These are phyloP conservation scores for Pelmatolapia mariae DNA, from an alignment of 2,113 vertebrate genomes.

Conservation along the genomic window DNA sequence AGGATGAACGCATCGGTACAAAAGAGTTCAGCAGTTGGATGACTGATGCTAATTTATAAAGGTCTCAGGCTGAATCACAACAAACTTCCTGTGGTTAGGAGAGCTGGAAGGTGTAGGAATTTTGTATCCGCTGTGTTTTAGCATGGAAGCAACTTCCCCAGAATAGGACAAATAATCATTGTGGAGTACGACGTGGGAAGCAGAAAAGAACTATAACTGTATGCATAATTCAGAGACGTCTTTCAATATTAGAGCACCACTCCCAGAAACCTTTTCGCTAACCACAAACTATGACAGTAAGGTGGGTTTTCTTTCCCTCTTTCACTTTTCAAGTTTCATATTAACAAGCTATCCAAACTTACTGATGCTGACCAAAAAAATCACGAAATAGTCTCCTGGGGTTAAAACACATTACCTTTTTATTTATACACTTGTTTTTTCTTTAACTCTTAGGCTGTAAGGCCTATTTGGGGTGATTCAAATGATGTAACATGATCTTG, in stretches of 20 bases:
- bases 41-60: not conserved
- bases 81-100: not conserved
- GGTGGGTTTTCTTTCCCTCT: conserved; percentile 31
- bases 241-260: not conserved
- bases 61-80: not conserved
- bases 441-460: not conserved
- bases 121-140: not conserved
- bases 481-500: not conserved
- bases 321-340: conserved; percentile 48
- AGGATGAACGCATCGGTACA: not conserved
- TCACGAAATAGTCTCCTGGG: not conserved
- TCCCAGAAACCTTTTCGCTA: conserved; percentile 23
- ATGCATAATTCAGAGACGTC: not conserved
- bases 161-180: not conserved
- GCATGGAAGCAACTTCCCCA: not conserved
- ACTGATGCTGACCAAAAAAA: not conserved
- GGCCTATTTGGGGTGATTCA: not conserved
- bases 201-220: not conserved
- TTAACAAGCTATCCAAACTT: not conserved
- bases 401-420: not conserved
- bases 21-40: not conserved
- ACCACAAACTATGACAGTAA: conserved; percentile 55
- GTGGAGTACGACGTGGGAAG: not conserved
- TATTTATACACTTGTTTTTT: not conserved
- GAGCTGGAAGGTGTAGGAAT: not conserved